phyloP scores from a whole-genome alignment of 35 echinoderm and acorn worm genomes.

The Eucidaris tribuloides region DNA sequence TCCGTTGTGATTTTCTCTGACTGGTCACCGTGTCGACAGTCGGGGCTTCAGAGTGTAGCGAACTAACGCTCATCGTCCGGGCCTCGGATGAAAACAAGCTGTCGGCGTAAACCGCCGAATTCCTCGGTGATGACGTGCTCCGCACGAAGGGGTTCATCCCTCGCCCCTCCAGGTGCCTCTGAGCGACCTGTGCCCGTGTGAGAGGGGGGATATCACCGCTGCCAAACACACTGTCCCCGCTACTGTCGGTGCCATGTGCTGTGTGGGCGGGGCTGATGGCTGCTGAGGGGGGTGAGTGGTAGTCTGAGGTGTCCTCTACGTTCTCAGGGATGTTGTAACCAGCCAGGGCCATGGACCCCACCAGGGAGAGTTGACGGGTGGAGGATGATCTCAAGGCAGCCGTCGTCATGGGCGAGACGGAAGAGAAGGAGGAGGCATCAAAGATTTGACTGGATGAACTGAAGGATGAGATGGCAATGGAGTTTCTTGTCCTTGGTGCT shows the following conservation, averaged over 20 bases:
- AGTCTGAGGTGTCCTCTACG: background rate
- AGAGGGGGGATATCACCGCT: background rate
- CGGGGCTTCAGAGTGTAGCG: conserved; percentile 6
- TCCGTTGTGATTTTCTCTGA: conserved; percentile 11
- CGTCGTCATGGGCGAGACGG: background rate
- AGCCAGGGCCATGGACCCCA: conserved; percentile 4
- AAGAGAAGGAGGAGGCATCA: conserved; percentile 17
- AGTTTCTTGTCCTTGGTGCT: conserved; percentile 44
- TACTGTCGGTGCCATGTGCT: background rate
- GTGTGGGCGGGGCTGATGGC: conserved; percentile 12
- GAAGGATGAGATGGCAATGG: conserved; percentile 45
- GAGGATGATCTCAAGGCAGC: background rate
- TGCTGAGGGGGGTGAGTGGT: background rate
- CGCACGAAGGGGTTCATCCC: background rate
- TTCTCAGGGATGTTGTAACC: conserved; percentile 19
- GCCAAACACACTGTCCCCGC: background rate
- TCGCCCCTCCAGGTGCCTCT: background rate
- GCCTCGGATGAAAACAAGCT: conserved; percentile 10
- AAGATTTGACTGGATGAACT: conserved; percentile 15
- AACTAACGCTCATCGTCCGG: conserved; percentile 15
- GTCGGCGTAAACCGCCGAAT: background rate
- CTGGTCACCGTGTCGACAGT: background rate
- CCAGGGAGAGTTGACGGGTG: conserved; percentile 5
- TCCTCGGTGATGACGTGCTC: background rate
- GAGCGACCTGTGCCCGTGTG: background rate